Evolutionary conservation across 2,797 vertebrate genomes (phyloP), one percentile per base, ranked within the genome.

Genomic region (Lindbergichthys nudifrons): DNA sequence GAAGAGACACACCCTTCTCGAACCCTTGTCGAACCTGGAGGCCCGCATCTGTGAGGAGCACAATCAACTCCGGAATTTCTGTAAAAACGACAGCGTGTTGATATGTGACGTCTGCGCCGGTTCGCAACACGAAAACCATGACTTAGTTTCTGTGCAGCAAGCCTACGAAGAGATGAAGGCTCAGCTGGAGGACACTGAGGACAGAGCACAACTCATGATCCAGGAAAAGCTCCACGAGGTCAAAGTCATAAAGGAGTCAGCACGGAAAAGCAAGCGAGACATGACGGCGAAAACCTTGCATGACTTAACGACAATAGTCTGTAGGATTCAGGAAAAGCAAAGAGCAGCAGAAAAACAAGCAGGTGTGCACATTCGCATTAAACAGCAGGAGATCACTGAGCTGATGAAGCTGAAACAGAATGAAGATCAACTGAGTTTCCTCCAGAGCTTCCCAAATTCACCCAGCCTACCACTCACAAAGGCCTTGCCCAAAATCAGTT

Each of bases 261-360:
- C 83, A 0, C 53, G 42, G 15, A 64, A 70, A 23, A 75, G 74
- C 61, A 50, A 56, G 53, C 53, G 1, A 1, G 84, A 87, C 0
- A 43, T 77, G 78, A 77, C 77, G 0, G 10, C 18, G 0, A 48
- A 32, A 13, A 3, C 58, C 3, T 1, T 48, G 39, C 41, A 19
- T 45, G 83, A 84, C 4, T 53, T 91, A 12, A n/a, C 13, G 0
- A 43, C 3, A 1, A 69, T 92, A 50, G 67, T 80, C 21, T 65
- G 36, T 30, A 72, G 74, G 70, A 66, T 92, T 10, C 75, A 87
- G 52, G 65, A 79, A 66, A 88, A 69, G 77, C 88, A 91, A 15
- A 83, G 71, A 58, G 64, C 56, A 13, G 60, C 74, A 10, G 82
- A 90, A 32, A 62, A 80, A 11, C 3, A 76, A 26, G 85, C 78